phyloP scores from a whole-genome alignment of 2,797 vertebrate genomes.

The Pogoniulus pusillus region DNA sequence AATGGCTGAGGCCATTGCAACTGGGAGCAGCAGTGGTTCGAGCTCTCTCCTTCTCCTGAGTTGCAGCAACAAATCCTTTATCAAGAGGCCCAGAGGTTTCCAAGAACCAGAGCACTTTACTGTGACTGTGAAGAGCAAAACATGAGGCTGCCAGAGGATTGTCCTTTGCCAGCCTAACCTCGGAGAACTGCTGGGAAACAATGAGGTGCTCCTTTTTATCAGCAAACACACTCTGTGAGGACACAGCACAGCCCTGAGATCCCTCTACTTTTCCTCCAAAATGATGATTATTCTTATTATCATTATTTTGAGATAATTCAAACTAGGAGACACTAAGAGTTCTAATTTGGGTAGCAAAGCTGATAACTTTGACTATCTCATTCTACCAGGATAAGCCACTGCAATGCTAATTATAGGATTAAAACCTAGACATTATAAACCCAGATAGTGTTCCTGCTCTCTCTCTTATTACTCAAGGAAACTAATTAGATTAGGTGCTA shows the following conservation, averaged over 20 bases:
- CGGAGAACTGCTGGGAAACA: neutral
- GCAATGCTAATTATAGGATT: conserved; percentile 47
- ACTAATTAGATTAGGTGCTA: conserved; percentile 45
- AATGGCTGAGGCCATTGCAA: neutral
- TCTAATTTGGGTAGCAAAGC: conserved; percentile 27
- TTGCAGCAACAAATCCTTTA: accelerated
- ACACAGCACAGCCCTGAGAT: neutral
- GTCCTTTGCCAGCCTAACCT: neutral
- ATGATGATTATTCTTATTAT: neutral
- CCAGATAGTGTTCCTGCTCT: neutral
- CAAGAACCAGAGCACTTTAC: neutral
- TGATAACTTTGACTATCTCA: conserved; percentile 30
- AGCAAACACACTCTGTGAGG: neutral
- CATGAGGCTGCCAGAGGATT: neutral
- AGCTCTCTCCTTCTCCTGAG: neutral
- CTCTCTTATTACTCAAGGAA: neutral
- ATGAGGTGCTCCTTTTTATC: neutral
- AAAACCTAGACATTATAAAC: conserved; percentile 7
- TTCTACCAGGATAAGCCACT: conserved; percentile 10
- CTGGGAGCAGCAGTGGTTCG: neutral
- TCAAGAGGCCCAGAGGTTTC: neutral
- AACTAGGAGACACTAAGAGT: neutral
- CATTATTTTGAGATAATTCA: neutral
- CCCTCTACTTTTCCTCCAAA: neutral
- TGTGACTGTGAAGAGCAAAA: neutral